Base-by-base conservation (phyloP, 2,888 invertebrate genomes). In the Poecilobothrus nobilitatus region DNA sequence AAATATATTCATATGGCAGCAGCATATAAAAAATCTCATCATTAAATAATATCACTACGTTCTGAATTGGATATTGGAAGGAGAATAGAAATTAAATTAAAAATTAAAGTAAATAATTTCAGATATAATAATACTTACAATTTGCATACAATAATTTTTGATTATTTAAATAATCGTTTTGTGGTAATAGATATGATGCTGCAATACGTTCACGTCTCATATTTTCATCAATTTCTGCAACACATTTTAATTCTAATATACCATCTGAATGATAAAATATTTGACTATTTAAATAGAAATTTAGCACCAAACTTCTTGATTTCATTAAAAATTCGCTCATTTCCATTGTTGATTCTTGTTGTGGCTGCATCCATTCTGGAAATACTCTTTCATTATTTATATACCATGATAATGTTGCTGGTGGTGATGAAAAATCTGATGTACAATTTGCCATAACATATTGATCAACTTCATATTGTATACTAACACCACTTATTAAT, bases 321-420 rank as follows among this genome's bases (percentile, higher is more conserved):
- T 77, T 77, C 72, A 82, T 74, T 66, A 78, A 77, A 70, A 79
- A 82, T 65, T 80, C 81, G 72, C 81, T 80, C 69, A 80, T 79
- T 44, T 79, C 75, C 63, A 81, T 79, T 67, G 78, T 80, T 62
- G 77, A 76, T 66, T 82, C 82, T 65, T 79, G 76, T 71, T 76
- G 78, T 20, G 79, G 80, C 69, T 81, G 81, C 66, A 82, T 72
- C 72, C 80, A 78, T 22, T 79, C 78, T 21, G 78, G 71, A 65
- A 69, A 68, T 73, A 82, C 82, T 80, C 79, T 79, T 71, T 81
- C 79, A 68, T 80, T 80, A 73, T 82, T 81, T 69, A 82, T 81
- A 70, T 78, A 81, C 81, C 81, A 81, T n/a, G 78, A 80, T 22
- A 82, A 77, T 69, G 75, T 77, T 22, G 82, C 79, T 63, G 81